phyloP scores from a whole-genome alignment of 1,140 invertebrate genomes.

The Cheumatopsyche charites region DNA sequence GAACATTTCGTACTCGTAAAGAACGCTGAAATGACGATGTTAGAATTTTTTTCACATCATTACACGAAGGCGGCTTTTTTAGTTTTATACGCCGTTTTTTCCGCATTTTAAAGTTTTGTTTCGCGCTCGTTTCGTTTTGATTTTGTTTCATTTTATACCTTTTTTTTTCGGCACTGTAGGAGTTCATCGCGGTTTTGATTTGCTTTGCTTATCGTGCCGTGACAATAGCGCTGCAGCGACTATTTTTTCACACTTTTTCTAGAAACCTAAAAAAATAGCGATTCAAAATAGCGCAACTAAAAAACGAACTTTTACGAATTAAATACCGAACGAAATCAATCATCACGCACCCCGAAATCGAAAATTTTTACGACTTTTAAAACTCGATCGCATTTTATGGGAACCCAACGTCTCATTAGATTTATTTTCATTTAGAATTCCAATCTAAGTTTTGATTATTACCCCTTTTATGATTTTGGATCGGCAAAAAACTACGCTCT shows the following conservation, averaged over 20 bases:
- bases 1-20: too few species aligned
- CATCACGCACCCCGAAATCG: background rate
- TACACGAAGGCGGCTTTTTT: too few species aligned
- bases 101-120: background rate
- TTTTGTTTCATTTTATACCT: conserved; percentile 8
- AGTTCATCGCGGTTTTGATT: conserved; percentile 16
- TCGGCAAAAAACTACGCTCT: too few species aligned
- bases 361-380: too few species aligned
- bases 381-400: too few species aligned
- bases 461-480: too few species aligned
- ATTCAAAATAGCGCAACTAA: background rate
- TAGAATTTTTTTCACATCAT: too few species aligned
- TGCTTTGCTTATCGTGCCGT: conserved; percentile 31
- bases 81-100: background rate
- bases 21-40: too few species aligned
- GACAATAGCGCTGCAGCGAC: background rate
- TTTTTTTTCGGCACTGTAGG: conserved; percentile 17
- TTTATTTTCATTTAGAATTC: too few species aligned
- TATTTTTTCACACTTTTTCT: background rate
- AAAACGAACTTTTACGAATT: background rate
- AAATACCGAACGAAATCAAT: conserved; percentile 5
- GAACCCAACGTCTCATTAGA: too few species aligned
- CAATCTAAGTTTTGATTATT: too few species aligned
- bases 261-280: too few species aligned
- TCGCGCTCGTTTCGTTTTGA: background rate